Percentiles rank a stretch among this genome's conserved stretches.
Conservation (phyloP, 1,140 invertebrate species). For the Hycleus phaleratus region DNA sequence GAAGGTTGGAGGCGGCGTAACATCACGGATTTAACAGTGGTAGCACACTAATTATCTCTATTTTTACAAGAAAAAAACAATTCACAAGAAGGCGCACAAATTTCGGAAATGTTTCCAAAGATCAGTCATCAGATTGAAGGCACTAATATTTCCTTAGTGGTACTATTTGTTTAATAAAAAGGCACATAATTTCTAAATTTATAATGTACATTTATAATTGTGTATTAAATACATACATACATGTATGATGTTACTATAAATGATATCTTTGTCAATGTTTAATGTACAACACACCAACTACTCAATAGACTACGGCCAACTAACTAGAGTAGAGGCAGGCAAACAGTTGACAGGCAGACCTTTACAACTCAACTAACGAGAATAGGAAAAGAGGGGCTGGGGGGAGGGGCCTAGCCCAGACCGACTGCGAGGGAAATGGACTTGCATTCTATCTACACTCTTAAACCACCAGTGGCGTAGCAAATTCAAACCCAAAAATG, state of each 20-base stretch:
- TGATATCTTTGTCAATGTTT: conserved; percentile 12
- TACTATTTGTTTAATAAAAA: too few species aligned
- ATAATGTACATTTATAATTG: too few species aligned
- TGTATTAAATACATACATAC: too few species aligned
- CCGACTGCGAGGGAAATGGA: conserved; percentile 29
- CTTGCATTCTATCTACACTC: conserved; percentile 25
- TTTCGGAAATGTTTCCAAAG: too few species aligned
- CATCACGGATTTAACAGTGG: too few species aligned
- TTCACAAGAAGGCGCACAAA: too few species aligned
- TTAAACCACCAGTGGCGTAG: conserved; percentile 27
- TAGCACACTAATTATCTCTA: too few species aligned
- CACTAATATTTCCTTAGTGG: too few species aligned
- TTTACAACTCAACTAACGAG: conserved; percentile 40
- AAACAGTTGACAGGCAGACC: conserved; percentile 38
- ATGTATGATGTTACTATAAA: conserved; percentile 6
- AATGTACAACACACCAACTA: conserved; percentile 6
- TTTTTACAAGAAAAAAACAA: too few species aligned
- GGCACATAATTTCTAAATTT: too few species aligned
- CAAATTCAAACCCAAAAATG: background rate
- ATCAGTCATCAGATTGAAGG: too few species aligned
- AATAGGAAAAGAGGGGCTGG: conserved; percentile 25
- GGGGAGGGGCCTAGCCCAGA: conserved; percentile 29
- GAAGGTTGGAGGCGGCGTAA: too few species aligned
- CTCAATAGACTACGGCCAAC: conserved; percentile 27
- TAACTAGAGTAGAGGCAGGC: conserved; percentile 35